Base-by-base conservation (phyloP, 1,140 invertebrate species). In the Sipha flava region DNA sequence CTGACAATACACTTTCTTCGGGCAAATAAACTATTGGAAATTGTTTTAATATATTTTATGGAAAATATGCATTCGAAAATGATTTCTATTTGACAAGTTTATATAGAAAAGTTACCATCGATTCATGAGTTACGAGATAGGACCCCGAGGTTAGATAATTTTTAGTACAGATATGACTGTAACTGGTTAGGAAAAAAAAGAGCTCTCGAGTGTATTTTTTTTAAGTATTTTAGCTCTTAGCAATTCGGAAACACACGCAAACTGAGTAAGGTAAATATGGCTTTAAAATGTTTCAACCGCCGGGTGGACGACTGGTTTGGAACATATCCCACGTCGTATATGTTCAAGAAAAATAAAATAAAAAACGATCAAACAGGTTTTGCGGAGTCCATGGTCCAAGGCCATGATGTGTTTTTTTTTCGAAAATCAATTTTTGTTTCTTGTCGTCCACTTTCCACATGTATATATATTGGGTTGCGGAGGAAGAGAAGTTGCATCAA, bases 281-380 rank as follows among this genome's bases (percentile, higher is more conserved):
- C n/a, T 54, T 75, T 10, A 54, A 54, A 54, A 21, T 21, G 43
- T 75, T 29, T 59, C 47, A 54, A 75, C 70, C 47, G 47, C n/a
- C 47, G 29, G 70, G 29, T 12, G 10, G 70, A 54, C 47, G 31
- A 75, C 45, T 59, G 34, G 52, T 57, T 43, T 14, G 31, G 14
- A 23, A 59, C 73, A 21, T 40, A 37, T 47, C 52, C 21, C 23
- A 45, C 29, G 16, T 4, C 54, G 49, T 40, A 37, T 31, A 37
- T 26, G 64, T 54, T 59, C 1, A 21, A 70, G 47, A 70, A 57
- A 14, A 57, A 57, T 14, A 40, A 31, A 70, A 37, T 0, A 66
- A 75, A 73, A 34, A 73, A 73, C n/a, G 34, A n/a, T 43, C 34
- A 57, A 77, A 77, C 73, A 77, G 73, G 73, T 70, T 70, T 70